phyloP scores from a whole-genome alignment of 2,888 invertebrate genomes.

The Plebejus melissa region DNA sequence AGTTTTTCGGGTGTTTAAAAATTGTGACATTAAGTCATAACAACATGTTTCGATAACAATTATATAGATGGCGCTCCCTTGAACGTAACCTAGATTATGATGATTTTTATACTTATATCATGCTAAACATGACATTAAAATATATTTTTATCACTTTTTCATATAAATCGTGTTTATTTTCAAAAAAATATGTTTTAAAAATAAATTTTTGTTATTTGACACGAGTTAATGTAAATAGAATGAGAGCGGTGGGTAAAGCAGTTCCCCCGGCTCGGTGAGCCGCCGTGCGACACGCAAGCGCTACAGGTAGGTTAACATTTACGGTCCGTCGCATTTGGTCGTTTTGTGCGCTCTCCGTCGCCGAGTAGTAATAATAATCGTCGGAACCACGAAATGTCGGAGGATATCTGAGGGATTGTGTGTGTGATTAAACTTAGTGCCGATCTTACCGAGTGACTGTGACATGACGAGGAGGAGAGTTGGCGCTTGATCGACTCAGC shows the following conservation, averaged over 20 bases:
- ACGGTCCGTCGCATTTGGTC: slow-evolving; percentile 75
- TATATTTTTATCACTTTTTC: not conserved
- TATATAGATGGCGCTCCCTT: not conserved
- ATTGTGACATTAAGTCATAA: not conserved
- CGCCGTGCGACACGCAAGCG: slow-evolving; percentile 71
- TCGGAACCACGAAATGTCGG: slow-evolving; percentile 59
- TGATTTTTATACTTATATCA: not conserved
- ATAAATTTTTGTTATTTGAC: not conserved
- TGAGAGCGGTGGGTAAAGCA: slow-evolving; percentile 59
- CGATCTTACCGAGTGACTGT: slow-evolving; percentile 48
- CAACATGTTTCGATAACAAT: not conserved
- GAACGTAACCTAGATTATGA: not conserved
- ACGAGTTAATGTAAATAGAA: slow-evolving; percentile 51
- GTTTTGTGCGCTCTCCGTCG: slow-evolving; percentile 67
- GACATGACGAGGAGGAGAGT: slow-evolving; percentile 60
- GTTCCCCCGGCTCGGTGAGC: slow-evolving; percentile 56
- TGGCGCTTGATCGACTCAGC: slow-evolving; percentile 52
- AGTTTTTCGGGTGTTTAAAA: not conserved
- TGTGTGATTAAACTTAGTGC: slow-evolving; percentile 65
- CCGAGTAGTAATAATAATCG: slow-evolving; percentile 53
- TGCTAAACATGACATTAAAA: not conserved
- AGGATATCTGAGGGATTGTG: slow-evolving; percentile 60
- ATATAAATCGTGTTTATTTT: not conserved
- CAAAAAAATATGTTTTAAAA: not conserved
- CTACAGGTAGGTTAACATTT: slow-evolving; percentile 76